These are phyloP conservation scores for Leuciscus idus DNA, from an alignment of 2,113 vertebrate species.

Conservation along the genomic window DNA sequence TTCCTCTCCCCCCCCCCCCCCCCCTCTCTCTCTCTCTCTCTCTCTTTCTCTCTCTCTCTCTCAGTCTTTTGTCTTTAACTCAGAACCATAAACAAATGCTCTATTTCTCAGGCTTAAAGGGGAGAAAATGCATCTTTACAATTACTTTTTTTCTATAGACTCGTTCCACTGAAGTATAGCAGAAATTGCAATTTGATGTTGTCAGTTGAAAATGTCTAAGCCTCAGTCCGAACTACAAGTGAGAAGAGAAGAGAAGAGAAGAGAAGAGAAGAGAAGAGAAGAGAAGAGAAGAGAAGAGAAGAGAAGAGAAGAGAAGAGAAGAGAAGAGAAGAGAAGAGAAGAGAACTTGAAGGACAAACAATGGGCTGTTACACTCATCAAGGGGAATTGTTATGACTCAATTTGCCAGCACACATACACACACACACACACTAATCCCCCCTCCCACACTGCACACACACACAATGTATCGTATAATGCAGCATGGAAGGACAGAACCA, in stretches of 20 bases:
- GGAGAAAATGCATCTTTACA: neutral
- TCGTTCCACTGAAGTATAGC: too few species aligned
- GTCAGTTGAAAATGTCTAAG: conserved; percentile 64
- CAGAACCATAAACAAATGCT: conserved; percentile 16
- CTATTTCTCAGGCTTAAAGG: neutral
- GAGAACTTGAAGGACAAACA: conserved; percentile 37
- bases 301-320: conserved; percentile 25
- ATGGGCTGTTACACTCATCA: conserved; percentile 41
- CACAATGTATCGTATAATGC: conserved; percentile 22
- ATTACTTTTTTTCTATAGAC: too few species aligned
- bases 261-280: conserved; percentile 9
- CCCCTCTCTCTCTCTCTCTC: neutral
- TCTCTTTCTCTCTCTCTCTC: neutral
- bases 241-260: neutral
- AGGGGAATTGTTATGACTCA: conserved; percentile 46
- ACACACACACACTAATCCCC: conserved; percentile 14
- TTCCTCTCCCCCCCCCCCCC: neutral
- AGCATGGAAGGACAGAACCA: conserved; percentile 55
- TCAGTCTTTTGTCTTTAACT: neutral
- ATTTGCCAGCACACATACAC: conserved; percentile 44
- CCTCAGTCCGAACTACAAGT: conserved; percentile 65
- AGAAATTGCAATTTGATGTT: too few species aligned
- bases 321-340: neutral
- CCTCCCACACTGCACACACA: neutral
- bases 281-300: neutral